These are phyloP conservation scores for Erythrolamprus reginae DNA, from an alignment of 2,113 vertebrate species.

Conservation along the genomic window DNA sequence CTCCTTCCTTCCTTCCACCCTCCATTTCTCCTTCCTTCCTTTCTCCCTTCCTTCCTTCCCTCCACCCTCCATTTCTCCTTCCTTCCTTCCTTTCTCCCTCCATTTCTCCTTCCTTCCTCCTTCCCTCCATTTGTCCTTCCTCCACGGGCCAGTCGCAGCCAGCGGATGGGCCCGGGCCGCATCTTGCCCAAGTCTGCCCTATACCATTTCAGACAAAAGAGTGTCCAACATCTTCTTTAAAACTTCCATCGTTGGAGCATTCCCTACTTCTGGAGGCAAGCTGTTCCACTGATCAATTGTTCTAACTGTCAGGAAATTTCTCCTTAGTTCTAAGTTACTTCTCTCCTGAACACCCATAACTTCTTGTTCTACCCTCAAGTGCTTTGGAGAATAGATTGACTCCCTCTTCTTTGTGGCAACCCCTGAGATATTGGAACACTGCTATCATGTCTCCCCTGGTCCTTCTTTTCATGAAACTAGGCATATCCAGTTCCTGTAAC, in stretches of 20 bases:
- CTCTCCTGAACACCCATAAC: not conserved
- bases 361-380: not conserved
- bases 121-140: too few relatives aligned
- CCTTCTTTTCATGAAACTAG: not conserved
- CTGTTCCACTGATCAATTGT: too few relatives aligned
- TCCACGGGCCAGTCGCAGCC: too few relatives aligned
- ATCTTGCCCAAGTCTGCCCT: too few relatives aligned
- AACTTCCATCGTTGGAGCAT: accelerated
- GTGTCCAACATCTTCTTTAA: not conserved
- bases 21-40: too few relatives aligned
- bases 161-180: too few relatives aligned
- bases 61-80: too few relatives aligned
- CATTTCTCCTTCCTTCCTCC: too few relatives aligned
- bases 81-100: too few relatives aligned
- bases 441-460: not conserved
- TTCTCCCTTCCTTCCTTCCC: too few relatives aligned
- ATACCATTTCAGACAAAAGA: not conserved
- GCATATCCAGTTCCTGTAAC: not conserved
- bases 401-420: not conserved
- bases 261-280: accelerated
- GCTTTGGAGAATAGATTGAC: not conserved
- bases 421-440: not conserved
- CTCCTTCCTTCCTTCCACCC: too few relatives aligned
- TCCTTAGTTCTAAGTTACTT: not conserved
- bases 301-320: not conserved